phyloP scores from a whole-genome alignment of 2,888 invertebrate genomes.

The Trissolcus japonicus region DNA sequence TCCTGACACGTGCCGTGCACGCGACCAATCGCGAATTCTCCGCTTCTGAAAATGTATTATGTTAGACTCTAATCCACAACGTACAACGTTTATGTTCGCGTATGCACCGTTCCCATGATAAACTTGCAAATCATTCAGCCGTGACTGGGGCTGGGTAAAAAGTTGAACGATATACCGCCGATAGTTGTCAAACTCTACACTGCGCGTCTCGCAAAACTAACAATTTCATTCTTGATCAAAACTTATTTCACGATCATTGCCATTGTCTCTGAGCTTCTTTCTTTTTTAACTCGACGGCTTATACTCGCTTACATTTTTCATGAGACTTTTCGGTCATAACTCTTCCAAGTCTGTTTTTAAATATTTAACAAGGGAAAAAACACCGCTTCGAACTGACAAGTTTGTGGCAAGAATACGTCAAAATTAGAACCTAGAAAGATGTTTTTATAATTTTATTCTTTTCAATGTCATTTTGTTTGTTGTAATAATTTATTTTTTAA shows the following conservation, averaged over 20 bases:
- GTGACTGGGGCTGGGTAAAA: neutral
- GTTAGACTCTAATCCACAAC: conserved; percentile 57
- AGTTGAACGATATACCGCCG: conserved; percentile 17
- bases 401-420: too few relatives aligned
- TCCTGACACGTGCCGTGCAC: conserved; percentile 60
- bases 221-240: conserved; percentile 6
- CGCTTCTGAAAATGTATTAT: conserved; percentile 61
- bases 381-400: too few relatives aligned
- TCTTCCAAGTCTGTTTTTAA: neutral
- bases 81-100: conserved; percentile 48
- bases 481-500: too few relatives aligned
- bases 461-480: too few relatives aligned
- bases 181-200: conserved; percentile 37
- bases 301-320: conserved; percentile 1
- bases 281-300: neutral
- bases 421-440: too few relatives aligned
- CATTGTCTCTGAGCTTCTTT: neutral
- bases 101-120: conserved; percentile 61
- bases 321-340: neutral
- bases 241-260: neutral
- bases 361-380: too few relatives aligned
- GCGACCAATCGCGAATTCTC: conserved; percentile 66
- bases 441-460: too few relatives aligned
- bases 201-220: conserved; percentile 14
- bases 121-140: conserved; percentile 40